A percentile compares a stretch with the other conserved stretches of the same genome.
Conservation (phyloP, 2,888 invertebrate genomes). For the Philaethria dido region DNA sequence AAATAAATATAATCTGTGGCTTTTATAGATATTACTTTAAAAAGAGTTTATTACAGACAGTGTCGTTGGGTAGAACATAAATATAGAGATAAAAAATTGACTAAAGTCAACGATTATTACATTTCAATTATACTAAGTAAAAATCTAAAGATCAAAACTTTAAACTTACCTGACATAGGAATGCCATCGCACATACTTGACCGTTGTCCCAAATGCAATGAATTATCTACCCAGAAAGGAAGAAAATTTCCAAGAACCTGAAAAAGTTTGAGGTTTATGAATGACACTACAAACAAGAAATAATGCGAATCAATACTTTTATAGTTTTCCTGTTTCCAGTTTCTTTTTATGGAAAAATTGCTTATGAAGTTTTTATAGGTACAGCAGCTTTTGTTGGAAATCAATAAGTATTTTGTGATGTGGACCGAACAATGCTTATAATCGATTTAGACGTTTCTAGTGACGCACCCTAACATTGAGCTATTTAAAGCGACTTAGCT, state of each 20-base stretch:
- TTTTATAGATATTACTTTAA: neutral
- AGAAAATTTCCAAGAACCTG: constrained; percentile 19
- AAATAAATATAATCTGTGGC: too few relatives aligned
- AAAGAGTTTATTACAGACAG: neutral
- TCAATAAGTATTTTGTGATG: constrained; percentile 1
- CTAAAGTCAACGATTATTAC: neutral
- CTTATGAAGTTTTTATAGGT: neutral
- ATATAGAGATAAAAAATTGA: too few relatives aligned
- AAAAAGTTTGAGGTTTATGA: neutral
- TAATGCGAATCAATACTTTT: neutral
- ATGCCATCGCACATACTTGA: constrained; percentile 18
- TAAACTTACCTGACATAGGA: constrained; percentile 15
- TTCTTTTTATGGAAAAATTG: neutral
- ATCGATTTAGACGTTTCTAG: neutral
- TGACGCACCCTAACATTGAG: neutral
- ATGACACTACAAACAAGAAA: neutral
- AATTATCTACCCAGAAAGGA: constrained; percentile 10
- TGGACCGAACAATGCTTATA: neutral
- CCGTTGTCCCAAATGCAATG: constrained; percentile 1
- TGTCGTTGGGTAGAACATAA: neutral
- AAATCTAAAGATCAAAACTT: neutral
- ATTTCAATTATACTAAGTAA: neutral
- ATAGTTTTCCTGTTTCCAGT: neutral
- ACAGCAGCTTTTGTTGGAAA: constrained; percentile 8
- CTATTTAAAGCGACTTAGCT: too few relatives aligned